Evolutionary conservation across 2,113 vertebrate genomes (phyloP), one percentile per base, ranked within the genome.

Genomic region (Carassius auratus): DNA sequence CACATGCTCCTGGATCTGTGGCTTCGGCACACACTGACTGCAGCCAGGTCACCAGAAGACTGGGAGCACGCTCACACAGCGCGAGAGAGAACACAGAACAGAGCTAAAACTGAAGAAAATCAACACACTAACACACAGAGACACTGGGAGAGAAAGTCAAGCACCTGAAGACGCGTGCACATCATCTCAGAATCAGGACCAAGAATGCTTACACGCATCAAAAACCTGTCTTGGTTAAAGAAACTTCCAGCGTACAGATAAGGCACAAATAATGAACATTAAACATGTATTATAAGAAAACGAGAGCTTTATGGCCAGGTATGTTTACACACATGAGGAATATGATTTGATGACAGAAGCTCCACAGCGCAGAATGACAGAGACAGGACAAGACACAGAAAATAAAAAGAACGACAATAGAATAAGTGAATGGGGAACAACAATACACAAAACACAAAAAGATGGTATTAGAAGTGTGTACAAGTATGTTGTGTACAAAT

Each of bases 1-100:
- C 26, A 33, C 50, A 77, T 8, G 26, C 50, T 77, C 75, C 45
- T 21, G 17, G 66, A 85, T 57, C 59, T 76, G 23, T 36, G 66
- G 66, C 26, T 30, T 55, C 26, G 14, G 26, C 48, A 36, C 26
- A 82, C 80, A 76, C 12, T 21, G 26, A 33, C 50, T 66, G n/a
- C 42, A 61, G 68, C 36, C 12, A 42, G 13, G 57, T 76, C 26
- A 55, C 15, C 23, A 4, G 57, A 55, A 61, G 4, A 59, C 9
- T 8, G 61, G 38, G 10, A 74, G 23, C 14, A 45, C 42, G 30
- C 19, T 13, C 15, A 36, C 17, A 21, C 50, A 6, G 14, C 57
- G 1, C 8, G 38, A 42, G 38, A 42, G 38, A 42, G 38, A 42
- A 42, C 38, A 59, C 57, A 59, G 7, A 59, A 76, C 48, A 66